Evolutionary conservation across 1,140 invertebrate species (phyloP).

Genomic region (Drosophila rhopaloa): DNA sequence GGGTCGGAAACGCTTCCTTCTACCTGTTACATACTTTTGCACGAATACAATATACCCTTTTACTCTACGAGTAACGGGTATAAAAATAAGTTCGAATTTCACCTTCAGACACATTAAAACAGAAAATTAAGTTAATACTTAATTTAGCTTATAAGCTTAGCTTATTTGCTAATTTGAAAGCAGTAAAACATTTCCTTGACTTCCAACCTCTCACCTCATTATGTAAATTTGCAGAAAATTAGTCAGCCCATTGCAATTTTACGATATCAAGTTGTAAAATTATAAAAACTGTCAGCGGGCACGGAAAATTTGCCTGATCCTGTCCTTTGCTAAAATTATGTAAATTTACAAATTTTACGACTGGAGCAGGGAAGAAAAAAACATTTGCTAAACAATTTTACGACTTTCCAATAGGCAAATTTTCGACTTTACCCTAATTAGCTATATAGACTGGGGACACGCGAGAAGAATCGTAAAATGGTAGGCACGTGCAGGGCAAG

Average conservation of each 20-base stretch:
- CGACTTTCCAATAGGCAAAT: constrained; percentile 79
- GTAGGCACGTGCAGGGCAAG: constrained; percentile 61
- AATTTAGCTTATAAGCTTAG: constrained; percentile 6
- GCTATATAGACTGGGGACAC: constrained; percentile 44
- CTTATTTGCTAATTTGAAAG: constrained; percentile 19
- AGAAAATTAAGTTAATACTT: constrained; percentile 4
- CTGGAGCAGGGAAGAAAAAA: constrained; percentile 29
- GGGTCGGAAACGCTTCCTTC: too few relatives aligned
- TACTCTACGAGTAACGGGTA: too few relatives aligned
- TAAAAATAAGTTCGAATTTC: too few relatives aligned
- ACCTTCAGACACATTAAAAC: neutral
- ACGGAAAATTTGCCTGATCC: constrained; percentile 28
- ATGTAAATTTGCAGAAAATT: constrained; percentile 50
- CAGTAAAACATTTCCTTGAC: constrained; percentile 11
- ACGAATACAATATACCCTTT: too few relatives aligned
- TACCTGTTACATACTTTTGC: too few relatives aligned
- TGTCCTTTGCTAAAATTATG: constrained; percentile 44
- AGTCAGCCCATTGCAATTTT: constrained; percentile 45
- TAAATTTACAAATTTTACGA: constrained; percentile 68
- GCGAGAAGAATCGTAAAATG: constrained; percentile 58
- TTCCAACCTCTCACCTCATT: constrained; percentile 34
- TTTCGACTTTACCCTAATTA: constrained; percentile 78
- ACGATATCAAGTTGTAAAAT: constrained; percentile 39
- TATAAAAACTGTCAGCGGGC: constrained; percentile 34
- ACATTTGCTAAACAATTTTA: constrained; percentile 66